phyloP scores from a whole-genome alignment of 2,113 vertebrate genomes.

The Chloropsis cyanopogon region DNA sequence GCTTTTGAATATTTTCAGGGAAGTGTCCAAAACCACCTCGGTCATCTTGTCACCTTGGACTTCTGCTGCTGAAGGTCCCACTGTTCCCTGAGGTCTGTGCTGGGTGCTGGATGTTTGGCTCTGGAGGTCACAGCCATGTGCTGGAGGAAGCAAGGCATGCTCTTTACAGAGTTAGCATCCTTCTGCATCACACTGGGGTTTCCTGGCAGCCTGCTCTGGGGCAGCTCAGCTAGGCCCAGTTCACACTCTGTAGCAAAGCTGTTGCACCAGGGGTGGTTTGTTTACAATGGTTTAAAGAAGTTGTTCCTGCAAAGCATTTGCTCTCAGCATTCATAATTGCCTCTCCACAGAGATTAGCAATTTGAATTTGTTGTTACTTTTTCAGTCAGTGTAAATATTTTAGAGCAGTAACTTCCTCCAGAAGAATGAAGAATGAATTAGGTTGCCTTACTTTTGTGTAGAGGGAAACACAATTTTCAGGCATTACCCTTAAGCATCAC shows the following conservation, averaged over 20 bases:
- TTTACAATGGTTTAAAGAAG: not conserved
- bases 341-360: slow-evolving; percentile 7
- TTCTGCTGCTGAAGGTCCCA: not conserved
- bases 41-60: not conserved
- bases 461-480: not conserved
- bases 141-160: not conserved
- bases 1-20: not conserved
- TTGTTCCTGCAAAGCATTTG: not conserved
- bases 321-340: slow-evolving; percentile 3
- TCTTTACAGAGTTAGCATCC: not conserved
- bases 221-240: not conserved
- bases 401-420: not conserved
- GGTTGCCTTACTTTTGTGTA: not conserved
- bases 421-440: not conserved
- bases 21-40: not conserved
- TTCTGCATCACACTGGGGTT: not conserved
- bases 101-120: not conserved
- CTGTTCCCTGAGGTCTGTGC: fast-evolving
- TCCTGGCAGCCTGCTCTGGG: not conserved
- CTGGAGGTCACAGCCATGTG: not conserved
- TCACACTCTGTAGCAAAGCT: not conserved
- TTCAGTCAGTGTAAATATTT: slow-evolving; percentile 22
- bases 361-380: slow-evolving; percentile 30
- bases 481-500: not conserved
- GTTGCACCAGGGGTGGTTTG: not conserved